Conservation (phyloP, 2,888 invertebrate genomes). For the Steinernema scapterisci region DNA sequence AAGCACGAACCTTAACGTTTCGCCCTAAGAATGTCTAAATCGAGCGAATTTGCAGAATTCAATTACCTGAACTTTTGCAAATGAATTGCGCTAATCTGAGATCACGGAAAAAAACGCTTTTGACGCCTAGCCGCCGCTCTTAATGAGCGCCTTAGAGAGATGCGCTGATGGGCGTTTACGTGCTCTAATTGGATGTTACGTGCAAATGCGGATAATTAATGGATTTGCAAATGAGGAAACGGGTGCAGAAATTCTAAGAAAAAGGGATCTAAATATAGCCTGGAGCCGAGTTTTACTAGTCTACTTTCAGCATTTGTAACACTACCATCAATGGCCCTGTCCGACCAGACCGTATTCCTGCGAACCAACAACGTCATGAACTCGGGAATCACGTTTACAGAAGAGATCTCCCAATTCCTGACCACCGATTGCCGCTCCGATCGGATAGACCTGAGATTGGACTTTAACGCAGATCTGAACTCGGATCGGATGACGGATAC, state of each 20-base stretch:
- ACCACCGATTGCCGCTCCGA: neutral
- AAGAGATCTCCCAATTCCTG: constrained; percentile 1
- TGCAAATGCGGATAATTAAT: too few relatives aligned
- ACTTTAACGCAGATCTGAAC: constrained; percentile 18
- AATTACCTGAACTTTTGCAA: too few relatives aligned
- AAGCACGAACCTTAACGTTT: too few relatives aligned
- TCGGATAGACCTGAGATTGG: neutral
- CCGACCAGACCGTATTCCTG: neutral
- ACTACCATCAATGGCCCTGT: neutral
- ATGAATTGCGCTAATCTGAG: too few relatives aligned
- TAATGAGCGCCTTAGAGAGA: neutral
- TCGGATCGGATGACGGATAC: constrained; percentile 7
- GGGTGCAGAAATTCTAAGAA: too few relatives aligned
- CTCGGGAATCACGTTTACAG: neutral
- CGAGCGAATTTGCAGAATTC: too few relatives aligned
- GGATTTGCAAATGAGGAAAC: too few relatives aligned
- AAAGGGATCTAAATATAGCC: neutral
- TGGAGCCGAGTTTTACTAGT: neutral
- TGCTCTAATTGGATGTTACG: neutral
- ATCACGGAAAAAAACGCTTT: too few relatives aligned
- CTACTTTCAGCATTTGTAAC: neutral
- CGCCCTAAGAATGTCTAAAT: too few relatives aligned
- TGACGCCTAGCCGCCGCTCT: neutral
- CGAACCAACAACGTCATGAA: neutral
- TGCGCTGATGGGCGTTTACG: neutral